A percentile compares a stretch with the other conserved stretches of the same genome.
Conservation (phyloP, 2,888 invertebrate species). For the Callyntrura guangdongensis region DNA sequence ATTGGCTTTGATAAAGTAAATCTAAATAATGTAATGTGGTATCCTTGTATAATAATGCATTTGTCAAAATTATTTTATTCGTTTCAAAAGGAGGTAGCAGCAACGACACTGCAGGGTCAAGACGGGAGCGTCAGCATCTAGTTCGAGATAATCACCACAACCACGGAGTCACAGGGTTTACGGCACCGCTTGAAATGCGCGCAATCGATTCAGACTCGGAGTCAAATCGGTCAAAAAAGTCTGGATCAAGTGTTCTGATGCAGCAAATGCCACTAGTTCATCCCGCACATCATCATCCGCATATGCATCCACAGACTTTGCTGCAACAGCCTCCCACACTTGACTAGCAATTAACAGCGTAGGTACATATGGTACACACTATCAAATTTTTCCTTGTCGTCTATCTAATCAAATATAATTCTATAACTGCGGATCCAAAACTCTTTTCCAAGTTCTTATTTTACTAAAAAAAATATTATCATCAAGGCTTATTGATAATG, state of each 20-base stretch:
- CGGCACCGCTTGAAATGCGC: conserved; percentile 83
- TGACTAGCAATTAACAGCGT: conserved; percentile 33
- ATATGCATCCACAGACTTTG: conserved; percentile 73
- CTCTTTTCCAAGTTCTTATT: neutral
- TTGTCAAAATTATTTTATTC: neutral
- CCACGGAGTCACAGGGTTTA: conserved; percentile 83
- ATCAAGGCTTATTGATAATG: neutral
- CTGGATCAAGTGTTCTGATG: conserved; percentile 83
- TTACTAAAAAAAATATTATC: conserved; percentile 4
- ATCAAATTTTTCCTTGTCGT: neutral
- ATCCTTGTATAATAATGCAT: neutral
- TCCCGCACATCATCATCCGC: conserved; percentile 74
- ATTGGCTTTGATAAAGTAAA: neutral
- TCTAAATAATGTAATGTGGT: neutral
- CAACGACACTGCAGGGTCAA: conserved; percentile 83
- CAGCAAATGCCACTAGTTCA: conserved; percentile 80
- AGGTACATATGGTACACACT: neutral
- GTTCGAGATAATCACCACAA: conserved; percentile 84
- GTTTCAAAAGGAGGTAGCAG: conserved; percentile 82
- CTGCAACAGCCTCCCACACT: conserved; percentile 65
- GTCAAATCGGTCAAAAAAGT: conserved; percentile 83
- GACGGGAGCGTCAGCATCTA: conserved; percentile 82
- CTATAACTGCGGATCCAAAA: too few relatives aligned
- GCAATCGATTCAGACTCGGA: conserved; percentile 84
- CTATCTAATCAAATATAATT: neutral